phyloP scores from a whole-genome alignment of 2,797 vertebrate species.

The Phrynocephalus guinanensis region DNA sequence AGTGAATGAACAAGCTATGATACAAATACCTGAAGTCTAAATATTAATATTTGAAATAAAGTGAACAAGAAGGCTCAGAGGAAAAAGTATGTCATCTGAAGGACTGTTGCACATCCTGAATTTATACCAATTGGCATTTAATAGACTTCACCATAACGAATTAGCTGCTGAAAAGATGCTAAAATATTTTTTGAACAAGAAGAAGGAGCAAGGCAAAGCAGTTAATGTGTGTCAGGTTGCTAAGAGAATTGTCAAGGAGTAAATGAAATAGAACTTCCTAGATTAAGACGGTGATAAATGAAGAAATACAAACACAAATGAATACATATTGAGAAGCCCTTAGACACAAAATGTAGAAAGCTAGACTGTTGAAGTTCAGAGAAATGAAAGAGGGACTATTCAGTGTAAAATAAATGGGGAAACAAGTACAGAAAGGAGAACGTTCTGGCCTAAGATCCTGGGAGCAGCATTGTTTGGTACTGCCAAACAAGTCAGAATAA shows the following conservation, averaged over 20 bases:
- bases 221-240: background rate
- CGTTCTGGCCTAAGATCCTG: no score
- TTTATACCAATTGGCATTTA: background rate
- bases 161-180: background rate
- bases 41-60: background rate
- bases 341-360: no score
- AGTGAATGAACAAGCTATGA: background rate
- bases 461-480: no score
- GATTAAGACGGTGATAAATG: no score
- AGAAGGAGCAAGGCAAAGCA: background rate
- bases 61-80: background rate
- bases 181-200: background rate
- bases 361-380: no score
- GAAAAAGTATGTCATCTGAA: background rate
- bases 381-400: no score
- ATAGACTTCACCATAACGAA: background rate
- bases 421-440: no score
- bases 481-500: no score
- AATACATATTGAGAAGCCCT: no score
- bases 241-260: background rate
- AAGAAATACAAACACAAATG: no score
- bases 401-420: no score
- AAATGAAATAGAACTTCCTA: background rate
- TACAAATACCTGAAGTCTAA: no score
- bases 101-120: background rate